A percentile compares a stretch with the other conserved stretches of the same genome.
phyloP scores from a whole-genome alignment of 2,888 invertebrate species.

The Tetragonisca angustula region DNA sequence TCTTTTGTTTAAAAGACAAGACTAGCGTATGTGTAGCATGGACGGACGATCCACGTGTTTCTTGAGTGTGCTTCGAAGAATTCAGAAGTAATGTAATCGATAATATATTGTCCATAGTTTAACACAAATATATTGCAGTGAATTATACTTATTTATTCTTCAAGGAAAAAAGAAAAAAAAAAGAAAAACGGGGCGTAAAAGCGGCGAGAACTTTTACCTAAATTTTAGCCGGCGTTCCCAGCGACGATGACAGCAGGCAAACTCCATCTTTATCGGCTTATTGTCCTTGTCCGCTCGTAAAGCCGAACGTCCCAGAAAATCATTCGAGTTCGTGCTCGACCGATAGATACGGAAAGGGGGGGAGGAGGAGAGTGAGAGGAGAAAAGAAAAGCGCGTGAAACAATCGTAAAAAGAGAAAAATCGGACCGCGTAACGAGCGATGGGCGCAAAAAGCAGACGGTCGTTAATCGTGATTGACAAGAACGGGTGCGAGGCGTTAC shows the following conservation, averaged over 20 bases:
- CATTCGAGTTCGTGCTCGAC: slow-evolving; percentile 20
- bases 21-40: no score
- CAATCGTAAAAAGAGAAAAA: slow-evolving; percentile 23
- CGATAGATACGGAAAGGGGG: neutral
- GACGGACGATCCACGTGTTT: no score
- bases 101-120: no score
- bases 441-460: slow-evolving; percentile 38
- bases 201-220: neutral
- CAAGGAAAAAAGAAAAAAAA: no score
- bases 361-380: neutral
- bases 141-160: no score
- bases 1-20: no score
- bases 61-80: no score
- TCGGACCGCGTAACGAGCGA: slow-evolving; percentile 25
- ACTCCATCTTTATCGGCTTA: neutral
- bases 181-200: slow-evolving; percentile 1
- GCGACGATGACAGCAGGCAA: slow-evolving; percentile 1
- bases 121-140: no score
- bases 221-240: neutral
- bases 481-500: slow-evolving; percentile 12
- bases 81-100: no score
- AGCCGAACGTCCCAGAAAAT: slow-evolving; percentile 41
- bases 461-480: slow-evolving; percentile 59
- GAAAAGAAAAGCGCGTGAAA: slow-evolving; percentile 5
- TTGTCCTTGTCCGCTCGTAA: slow-evolving; percentile 22